Evolutionary conservation across 2,888 invertebrate genomes (phyloP), one percentile per base, ranked within the genome.

Genomic region (Adineta ricciae): DNA sequence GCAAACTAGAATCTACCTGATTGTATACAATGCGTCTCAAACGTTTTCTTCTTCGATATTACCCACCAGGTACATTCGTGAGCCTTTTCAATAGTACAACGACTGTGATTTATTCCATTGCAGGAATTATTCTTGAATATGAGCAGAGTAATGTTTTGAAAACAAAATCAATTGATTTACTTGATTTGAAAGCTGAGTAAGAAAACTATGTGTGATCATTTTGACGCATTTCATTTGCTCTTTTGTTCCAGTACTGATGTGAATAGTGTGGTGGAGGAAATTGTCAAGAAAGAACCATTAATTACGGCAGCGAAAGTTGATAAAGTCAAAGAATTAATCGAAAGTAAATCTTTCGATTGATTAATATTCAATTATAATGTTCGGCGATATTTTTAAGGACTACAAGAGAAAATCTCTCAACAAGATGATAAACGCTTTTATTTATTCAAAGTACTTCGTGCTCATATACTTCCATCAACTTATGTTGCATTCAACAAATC

Each of bases 401-500:
- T 90, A 54, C 90, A 90, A 86, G 90, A 90, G 85, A 90, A 90
- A 87, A 86, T 90, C 41, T 87, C 87, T 14, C 88, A 89, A 50
- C 88, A 88, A 86, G 89, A 90, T 86, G 89, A 90, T 86, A 89
- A 89, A 85, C 89, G 89, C 85, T 90, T 90, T 86, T 89, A 90
- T 86, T 87, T 91, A 85, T 90, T 90, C 86, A 89, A 90, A 88
- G 90, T 90, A 85, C 88, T 90, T 4, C 87, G 90, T 87, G 90
- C 90, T 72, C 90, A 90, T 86, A 90, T 90, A 84, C 88, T 90
- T 54, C 90, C 90, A 72, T 88, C 90, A 24, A 91, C 91, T 72
- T 90, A 90, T 88, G 90, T 91, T 16, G 89, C 90, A 24, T 91
- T 91, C 87, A 90, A 90, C 86, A 90, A 90, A 87, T 89, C 90